A percentile compares a stretch with the other conserved stretches of the same genome.
These are phyloP conservation scores for Pheucticus melanocephalus DNA, from an alignment of 2,113 vertebrate species.

Conservation along the genomic window DNA sequence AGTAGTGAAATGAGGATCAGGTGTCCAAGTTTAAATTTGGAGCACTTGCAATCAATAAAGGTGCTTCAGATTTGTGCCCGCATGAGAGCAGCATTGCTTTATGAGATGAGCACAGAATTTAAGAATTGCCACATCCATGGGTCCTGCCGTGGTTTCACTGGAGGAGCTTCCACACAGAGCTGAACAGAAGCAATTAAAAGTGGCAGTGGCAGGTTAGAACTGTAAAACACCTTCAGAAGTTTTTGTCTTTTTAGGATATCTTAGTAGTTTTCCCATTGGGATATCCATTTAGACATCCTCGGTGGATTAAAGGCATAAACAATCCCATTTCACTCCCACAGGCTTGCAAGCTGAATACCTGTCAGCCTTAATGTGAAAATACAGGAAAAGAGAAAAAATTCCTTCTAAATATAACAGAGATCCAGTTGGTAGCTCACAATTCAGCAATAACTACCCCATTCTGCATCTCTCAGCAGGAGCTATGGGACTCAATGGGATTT, in stretches of 20 bases:
- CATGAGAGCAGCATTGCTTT: constrained; percentile 14
- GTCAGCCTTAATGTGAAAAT: neutral
- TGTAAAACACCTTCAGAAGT: neutral
- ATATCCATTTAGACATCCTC: neutral
- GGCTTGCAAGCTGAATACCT: neutral
- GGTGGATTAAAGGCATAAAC: neutral
- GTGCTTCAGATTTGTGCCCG: neutral
- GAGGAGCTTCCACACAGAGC: neutral
- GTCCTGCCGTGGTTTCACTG: neutral
- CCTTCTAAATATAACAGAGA: neutral
- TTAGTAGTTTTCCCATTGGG: neutral
- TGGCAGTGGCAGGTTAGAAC: neutral
- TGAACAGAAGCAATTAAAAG: neutral
- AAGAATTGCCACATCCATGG: neutral
- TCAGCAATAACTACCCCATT: neutral
- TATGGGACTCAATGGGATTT: neutral
- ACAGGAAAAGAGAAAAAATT: neutral
- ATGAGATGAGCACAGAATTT: neutral
- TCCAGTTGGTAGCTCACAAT: neutral
- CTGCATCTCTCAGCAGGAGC: neutral
- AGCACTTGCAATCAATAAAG: neutral
- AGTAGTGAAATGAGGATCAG: neutral
- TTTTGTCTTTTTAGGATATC: neutral
- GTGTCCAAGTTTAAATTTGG: neutral
- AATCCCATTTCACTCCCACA: neutral